Evolutionary conservation across 2,888 invertebrate species (phyloP), one percentile per base, ranked within the genome.

Genomic region (Thysanoteuthis rhombus): DNA sequence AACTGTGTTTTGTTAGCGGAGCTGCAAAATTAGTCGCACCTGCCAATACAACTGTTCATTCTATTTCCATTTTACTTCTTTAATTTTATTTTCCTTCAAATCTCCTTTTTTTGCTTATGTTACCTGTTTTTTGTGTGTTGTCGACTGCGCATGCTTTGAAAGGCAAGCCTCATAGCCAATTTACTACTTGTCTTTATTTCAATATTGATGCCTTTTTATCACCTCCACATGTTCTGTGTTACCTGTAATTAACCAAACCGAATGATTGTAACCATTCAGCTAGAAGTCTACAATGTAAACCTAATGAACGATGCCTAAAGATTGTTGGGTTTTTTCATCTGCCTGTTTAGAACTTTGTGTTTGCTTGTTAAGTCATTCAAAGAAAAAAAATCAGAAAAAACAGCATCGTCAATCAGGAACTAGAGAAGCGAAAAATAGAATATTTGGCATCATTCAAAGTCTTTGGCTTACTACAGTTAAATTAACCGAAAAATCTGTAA

Each of bases 1-100:
- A 75, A 75, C 75, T 75, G 75, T 75, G 75, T 75, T 75, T n/a
- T 75, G 75, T n/a, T 75, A 75, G 75, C n/a, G n/a, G 75, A 75
- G 75, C 75, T 75, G 75, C 75, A 75, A 75, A 75, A 75, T 75
- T 75, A 75, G 75, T 75, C 75, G 75, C 75, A 75, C 75, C 75
- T 75, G 75, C 75, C 75, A 75, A 75, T 75, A 75, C 75, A 75
- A 75, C n/a, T 75, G n/a, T 75, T 75, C 75, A n/a, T 75, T 75
- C 36, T 75, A n/a, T 75, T 75, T 75, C 36, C n/a, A n/a, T 75
- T 75, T 75, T 32, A 8, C 16, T n/a, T n/a, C 75, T n/a, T n/a
- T n/a, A 16, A n/a, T n/a, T 75, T 75, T 75, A 12, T 75, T 75
- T 75, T 75, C n/a, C 12, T 12, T 75, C n/a, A 75, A 75, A n/a